Conservation (phyloP, 92 coral and sea anemone genomes). For the Siderastrea siderea region DNA sequence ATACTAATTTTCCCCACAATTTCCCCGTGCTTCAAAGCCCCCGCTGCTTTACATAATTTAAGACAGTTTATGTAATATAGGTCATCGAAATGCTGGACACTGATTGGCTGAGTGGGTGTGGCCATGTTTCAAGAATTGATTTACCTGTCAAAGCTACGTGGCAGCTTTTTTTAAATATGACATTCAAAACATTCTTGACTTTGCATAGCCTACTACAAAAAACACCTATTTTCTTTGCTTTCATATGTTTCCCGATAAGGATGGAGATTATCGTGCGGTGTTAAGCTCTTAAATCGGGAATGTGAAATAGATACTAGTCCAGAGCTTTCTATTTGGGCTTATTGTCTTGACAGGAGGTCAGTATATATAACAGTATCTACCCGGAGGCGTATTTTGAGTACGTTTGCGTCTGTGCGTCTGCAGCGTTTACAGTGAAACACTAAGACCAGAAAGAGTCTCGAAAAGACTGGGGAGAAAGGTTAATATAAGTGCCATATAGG, state of each 20-base stretch:
- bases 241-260: not conserved
- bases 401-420: not conserved
- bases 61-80: no score
- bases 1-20: no score
- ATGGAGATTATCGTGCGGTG: not conserved
- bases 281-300: slow-evolving; percentile 1
- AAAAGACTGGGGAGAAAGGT: no score
- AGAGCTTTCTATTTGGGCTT: not conserved
- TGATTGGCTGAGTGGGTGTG: no score
- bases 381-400: not conserved
- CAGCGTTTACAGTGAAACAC: not conserved
- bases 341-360: slow-evolving; percentile 24
- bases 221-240: not conserved
- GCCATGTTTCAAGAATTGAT: no score
- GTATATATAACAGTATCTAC: slow-evolving; percentile 4
- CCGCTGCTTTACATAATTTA: no score
- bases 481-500: no score
- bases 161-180: not conserved
- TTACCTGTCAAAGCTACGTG: not conserved
- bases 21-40: no score
- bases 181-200: not conserved
- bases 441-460: no score
- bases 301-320: slow-evolving; percentile 19
- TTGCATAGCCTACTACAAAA: not conserved
- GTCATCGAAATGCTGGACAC: no score